Evolutionary conservation across 2,797 vertebrate species (phyloP).

Genomic region (Coluber constrictor): DNA sequence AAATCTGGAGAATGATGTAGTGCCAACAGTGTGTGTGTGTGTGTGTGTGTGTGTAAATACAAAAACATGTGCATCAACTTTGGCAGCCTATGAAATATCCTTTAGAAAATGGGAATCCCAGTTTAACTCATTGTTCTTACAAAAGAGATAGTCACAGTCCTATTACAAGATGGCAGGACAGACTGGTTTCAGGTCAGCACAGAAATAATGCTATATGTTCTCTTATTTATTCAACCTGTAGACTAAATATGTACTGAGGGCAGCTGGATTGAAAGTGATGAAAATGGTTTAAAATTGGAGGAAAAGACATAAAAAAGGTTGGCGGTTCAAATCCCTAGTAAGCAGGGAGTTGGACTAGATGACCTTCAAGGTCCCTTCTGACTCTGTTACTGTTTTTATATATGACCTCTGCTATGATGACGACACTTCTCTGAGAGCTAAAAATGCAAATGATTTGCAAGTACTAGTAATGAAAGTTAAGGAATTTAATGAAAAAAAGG

Average conservation of each 20-base stretch:
- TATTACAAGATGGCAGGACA: neutral
- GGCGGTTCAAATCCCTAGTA: too few relatives aligned
- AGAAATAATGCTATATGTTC: neutral
- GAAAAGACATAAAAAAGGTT: neutral
- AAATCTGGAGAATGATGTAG: neutral
- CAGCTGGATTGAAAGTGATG: neutral
- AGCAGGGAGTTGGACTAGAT: too few relatives aligned
- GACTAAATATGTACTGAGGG: neutral
- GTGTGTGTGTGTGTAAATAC: neutral
- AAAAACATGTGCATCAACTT: neutral
- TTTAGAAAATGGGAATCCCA: neutral
- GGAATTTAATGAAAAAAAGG: neutral
- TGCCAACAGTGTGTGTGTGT: neutral
- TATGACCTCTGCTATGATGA: neutral
- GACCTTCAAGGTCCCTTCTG: too few relatives aligned
- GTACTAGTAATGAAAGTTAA: neutral
- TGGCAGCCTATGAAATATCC: neutral
- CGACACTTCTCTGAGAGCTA: neutral
- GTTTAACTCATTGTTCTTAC: neutral
- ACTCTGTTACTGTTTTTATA: too few relatives aligned
- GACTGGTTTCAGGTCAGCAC: neutral
- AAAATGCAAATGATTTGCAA: neutral
- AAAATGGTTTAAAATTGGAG: neutral
- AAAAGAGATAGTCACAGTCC: neutral
- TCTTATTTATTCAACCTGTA: neutral